Base-by-base conservation (phyloP, 2,888 invertebrate species). In the Opisthograptis luteolata region DNA sequence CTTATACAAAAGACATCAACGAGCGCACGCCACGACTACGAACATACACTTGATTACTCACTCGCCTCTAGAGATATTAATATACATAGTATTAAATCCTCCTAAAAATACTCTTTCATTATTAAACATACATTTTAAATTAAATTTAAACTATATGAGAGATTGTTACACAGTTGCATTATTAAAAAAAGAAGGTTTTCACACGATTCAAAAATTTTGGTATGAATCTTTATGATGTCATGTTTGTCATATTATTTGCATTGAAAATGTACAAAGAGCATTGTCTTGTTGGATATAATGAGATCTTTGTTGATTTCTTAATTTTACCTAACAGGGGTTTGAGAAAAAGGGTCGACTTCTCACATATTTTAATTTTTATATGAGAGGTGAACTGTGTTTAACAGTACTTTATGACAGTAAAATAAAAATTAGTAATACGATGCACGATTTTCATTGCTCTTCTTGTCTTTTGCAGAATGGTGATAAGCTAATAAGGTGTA, bases 1-100 rank as follows among this genome's bases (percentile, higher is more conserved):
- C 56, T 62, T 60, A 72, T 84, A 82, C 80, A 84, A 87, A 88
- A 79, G 89, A 89, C 84, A 81, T 88, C 86, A 89, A 89, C 89
- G 89, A 66, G 84, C 76, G 73, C 70, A 47, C 48, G 45, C 37
- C 45, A 48, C 61, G 15, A 54, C 43, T 48, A 48, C 55, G 20
- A 30, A 44, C 60, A 56, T 71, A 66, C 68, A 67, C 68, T 56
- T 68, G 63, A 66, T 34, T 36, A 15, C 37, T 36, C 13, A 44
- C 24, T 27, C 17, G 8, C 14, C 9, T 42, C 24, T 13, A n/a
- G n/a, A n/a, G n/a, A n/a, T n/a, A n/a, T n/a, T n/a, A n/a, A n/a
- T n/a, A n/a, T n/a, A n/a, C n/a, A n/a, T n/a, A n/a, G n/a, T n/a
- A n/a, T n/a, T n/a, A n/a, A n/a, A n/a, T n/a, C n/a, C n/a, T n/a